Evolutionary conservation across 2,797 vertebrate species (phyloP).

Genomic region (Sandelia bainsii): DNA sequence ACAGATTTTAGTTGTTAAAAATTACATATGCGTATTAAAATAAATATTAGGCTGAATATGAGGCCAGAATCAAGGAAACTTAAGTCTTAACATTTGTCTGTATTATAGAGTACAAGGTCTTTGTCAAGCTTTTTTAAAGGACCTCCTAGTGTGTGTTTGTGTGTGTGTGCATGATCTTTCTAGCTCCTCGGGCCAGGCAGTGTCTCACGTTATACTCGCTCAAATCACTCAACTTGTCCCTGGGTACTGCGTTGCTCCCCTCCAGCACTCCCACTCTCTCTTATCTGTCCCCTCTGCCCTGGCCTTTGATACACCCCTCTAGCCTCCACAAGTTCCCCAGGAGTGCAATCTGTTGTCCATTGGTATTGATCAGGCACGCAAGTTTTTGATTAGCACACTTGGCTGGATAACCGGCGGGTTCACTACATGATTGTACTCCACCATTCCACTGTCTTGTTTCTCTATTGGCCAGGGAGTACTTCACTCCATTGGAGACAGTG

Average conservation of each 20-base stretch:
- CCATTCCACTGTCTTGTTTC: conserved; percentile 59
- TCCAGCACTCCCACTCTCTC: conserved; percentile 44
- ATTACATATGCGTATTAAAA: too few species aligned
- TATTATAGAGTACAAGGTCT: neutral
- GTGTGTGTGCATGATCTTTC: conserved; percentile 46
- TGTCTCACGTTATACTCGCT: conserved; percentile 70
- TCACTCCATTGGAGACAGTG: conserved; percentile 74
- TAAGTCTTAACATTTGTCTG: conserved; percentile 1
- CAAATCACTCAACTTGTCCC: conserved; percentile 81
- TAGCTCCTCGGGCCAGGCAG: conserved; percentile 45
- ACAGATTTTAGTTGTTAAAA: neutral
- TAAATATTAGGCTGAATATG: neutral
- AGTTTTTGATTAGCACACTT: conserved; percentile 84
- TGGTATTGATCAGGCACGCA: conserved; percentile 82
- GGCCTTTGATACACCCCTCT: conserved; percentile 70
- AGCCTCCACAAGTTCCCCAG: conserved; percentile 67
- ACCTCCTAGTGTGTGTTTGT: conserved; percentile 40
- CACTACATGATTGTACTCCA: conserved; percentile 70
- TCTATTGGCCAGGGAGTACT: conserved; percentile 67
- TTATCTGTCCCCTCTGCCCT: conserved; percentile 58
- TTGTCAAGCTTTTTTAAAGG: conserved; percentile 31
- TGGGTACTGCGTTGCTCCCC: conserved; percentile 61
- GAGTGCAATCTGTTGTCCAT: conserved; percentile 84
- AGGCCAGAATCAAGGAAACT: neutral
- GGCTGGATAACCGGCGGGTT: conserved; percentile 71